Conservation (phyloP, 92 coral and sea anemone genomes). For the Palythoa grandis region DNA sequence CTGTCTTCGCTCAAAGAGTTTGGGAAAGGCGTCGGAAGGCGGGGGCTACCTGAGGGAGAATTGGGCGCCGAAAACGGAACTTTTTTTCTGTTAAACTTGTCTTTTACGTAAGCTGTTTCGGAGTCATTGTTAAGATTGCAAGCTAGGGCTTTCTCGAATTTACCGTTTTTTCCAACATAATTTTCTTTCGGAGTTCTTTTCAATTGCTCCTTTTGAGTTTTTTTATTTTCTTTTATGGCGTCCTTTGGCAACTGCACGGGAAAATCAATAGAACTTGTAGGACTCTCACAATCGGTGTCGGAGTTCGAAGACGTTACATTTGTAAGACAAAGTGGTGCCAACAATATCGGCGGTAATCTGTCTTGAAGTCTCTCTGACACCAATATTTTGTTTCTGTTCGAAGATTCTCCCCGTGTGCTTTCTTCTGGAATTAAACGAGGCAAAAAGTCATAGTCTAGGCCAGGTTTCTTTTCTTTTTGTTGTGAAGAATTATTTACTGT, state of each 20-base stretch:
- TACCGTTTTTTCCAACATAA: background rate
- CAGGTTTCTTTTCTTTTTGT: slow-evolving; percentile 28
- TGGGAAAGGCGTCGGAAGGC: slow-evolving; percentile 32
- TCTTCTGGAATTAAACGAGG: slow-evolving; percentile 18
- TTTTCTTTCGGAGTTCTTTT: background rate
- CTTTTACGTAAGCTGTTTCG: background rate
- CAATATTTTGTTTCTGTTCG: background rate
- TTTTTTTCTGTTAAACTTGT: background rate
- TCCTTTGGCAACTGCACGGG: slow-evolving; percentile 19
- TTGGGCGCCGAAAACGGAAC: slow-evolving; percentile 19
- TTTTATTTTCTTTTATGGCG: slow-evolving; percentile 13
- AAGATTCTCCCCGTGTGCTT: slow-evolving; percentile 3
- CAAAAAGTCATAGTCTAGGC: slow-evolving; percentile 17
- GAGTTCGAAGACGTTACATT: slow-evolving; percentile 15
- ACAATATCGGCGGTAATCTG: slow-evolving; percentile 24
- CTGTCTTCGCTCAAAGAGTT: slow-evolving; percentile 34
- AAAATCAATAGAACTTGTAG: background rate
- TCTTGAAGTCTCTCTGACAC: slow-evolving; percentile 8
- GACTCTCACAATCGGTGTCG: slow-evolving; percentile 2
- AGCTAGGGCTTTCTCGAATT: background rate
- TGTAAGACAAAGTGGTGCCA: slow-evolving; percentile 26
- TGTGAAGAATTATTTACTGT: slow-evolving; percentile 40
- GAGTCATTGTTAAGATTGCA: background rate
- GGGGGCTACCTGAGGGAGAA: slow-evolving; percentile 26
- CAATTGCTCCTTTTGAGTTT: background rate